These are phyloP conservation scores for Venturia canescens DNA, from an alignment of 1,140 invertebrate genomes.

Conservation along the genomic window DNA sequence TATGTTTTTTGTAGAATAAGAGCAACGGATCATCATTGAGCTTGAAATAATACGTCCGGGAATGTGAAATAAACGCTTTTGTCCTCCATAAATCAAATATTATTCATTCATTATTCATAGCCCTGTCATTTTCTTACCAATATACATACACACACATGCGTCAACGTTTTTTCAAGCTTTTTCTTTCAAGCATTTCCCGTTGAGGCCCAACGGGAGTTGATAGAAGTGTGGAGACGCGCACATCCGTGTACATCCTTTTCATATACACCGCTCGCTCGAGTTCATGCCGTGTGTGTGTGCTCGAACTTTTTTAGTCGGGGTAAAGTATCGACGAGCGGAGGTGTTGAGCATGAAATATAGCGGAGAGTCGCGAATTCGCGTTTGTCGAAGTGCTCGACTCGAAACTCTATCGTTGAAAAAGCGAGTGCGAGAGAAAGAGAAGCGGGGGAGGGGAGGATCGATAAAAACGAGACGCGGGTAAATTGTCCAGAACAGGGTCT, in stretches of 20 bases:
- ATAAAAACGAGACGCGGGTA: slow-evolving; percentile 24
- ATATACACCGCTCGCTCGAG: background rate
- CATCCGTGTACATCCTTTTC: background rate
- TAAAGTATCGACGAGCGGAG: slow-evolving; percentile 12
- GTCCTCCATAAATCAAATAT: background rate
- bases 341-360: slow-evolving; percentile 21
- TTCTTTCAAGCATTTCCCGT: background rate
- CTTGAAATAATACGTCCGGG: background rate
- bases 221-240: background rate
- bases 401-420: slow-evolving; percentile 14
- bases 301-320: slow-evolving; percentile 4
- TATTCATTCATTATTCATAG: slow-evolving; percentile 9
- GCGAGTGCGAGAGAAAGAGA: background rate
- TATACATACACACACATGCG: background rate
- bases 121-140: background rate
- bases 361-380: slow-evolving; percentile 2
- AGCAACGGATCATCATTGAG: background rate
- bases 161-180: too few species aligned
- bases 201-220: background rate
- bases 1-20: background rate
- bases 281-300: background rate
- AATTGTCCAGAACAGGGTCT: slow-evolving; percentile 10
- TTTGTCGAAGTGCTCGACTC: slow-evolving; percentile 18
- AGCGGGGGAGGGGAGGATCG: background rate
- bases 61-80: background rate